Base-by-base conservation (phyloP, 1,140 invertebrate species). In the Papilio glaucus region DNA sequence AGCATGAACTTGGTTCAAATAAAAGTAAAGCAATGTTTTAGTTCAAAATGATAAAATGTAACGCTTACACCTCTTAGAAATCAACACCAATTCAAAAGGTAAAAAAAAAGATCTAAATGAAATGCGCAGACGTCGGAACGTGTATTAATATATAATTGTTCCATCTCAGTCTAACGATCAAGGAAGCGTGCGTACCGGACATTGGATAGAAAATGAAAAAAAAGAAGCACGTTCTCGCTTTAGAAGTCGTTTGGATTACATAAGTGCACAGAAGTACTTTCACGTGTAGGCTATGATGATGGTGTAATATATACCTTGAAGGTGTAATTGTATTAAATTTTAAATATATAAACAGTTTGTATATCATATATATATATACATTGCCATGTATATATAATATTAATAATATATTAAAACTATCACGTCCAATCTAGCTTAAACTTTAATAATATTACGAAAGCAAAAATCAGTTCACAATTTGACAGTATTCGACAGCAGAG, bases 141-240 rank as follows among this genome's bases (percentile, higher is more conserved):
- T 53, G 37, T 62, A 38, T 62, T 62, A 62, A 53, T 26, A 68
- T 24, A 68, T 68, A 68, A 68, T 68, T 69, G 67, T 49, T 69
- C 67, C 67, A 69, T 53, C 67, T 49, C 67, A 33, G 70, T 62
- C 9, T 38, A 77, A 77, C 72, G 60, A 78, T 76, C 69, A 72
- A 76, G 77, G 77, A 78, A 76, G 74, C 70, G 24, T 57, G 67
- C 49, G 49, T 68, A 73, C 72, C 72, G 73, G 62, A 72, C 69
- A 53, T 63, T 73, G 71, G 42, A 73, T 73, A 53, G 60, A 68
- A 75, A 76, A 45, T 21, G 71, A 77, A 74, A 77, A 74, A 77
- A 77, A 74, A 76, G 39, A 42, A 45, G 65, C 18, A 57, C 68
- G 68, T 70, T 74, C 72, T 71, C 72, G 62, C 72, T 74, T 76